Conservation (phyloP, 2,797 vertebrate genomes). For the Xenops minutus region DNA sequence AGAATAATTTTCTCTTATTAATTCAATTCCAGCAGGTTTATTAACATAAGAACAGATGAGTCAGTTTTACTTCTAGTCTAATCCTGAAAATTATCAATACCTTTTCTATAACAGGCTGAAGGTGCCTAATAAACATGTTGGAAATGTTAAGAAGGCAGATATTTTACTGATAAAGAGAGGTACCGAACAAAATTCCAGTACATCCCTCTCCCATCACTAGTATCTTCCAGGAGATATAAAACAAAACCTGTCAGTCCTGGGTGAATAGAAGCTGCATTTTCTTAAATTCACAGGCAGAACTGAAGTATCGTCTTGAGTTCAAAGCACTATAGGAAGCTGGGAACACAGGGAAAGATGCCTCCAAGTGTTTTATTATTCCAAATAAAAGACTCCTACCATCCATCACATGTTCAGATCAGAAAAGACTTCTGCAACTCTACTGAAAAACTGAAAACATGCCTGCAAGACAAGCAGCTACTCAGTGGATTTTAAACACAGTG, state of each 20-base stretch:
- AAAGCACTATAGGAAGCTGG: neutral
- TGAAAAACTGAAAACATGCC: neutral
- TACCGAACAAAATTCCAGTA: neutral
- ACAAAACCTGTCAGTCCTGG: neutral
- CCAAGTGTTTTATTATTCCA: neutral
- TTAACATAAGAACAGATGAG: neutral
- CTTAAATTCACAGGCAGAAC: neutral
- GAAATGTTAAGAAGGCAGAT: neutral
- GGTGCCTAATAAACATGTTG: neutral
- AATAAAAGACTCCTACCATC: neutral
- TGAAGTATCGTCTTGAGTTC: neutral
- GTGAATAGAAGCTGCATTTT: neutral
- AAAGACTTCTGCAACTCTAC: neutral
- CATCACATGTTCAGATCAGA: neutral
- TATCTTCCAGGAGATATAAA: neutral
- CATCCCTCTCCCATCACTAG: neutral
- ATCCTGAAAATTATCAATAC: neutral
- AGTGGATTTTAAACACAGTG: neutral
- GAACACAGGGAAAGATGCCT: neutral
- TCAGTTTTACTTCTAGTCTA: neutral
- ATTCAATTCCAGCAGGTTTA: neutral
- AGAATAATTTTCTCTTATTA: neutral
- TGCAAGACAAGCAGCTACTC: neutral
- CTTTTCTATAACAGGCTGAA: neutral
- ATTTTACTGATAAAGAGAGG: neutral